Evolutionary conservation across 2,888 invertebrate genomes (phyloP).

Genomic region (Nemotelus nigrinus): DNA sequence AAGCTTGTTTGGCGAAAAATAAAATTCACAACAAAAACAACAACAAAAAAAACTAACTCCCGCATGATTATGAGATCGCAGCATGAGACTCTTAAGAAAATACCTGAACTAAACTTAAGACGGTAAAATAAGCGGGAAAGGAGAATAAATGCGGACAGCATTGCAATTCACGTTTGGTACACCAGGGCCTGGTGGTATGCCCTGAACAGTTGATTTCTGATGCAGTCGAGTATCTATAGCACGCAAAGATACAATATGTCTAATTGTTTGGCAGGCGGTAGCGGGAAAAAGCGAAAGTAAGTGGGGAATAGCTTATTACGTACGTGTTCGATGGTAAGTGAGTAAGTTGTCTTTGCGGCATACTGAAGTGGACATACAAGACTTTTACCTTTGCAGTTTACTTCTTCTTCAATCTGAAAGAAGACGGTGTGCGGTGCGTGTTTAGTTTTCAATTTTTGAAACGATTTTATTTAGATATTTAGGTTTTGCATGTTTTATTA

Average conservation of each 20-base stretch:
- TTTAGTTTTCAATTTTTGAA: no score
- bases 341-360: slow-evolving; percentile 5
- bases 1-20: not conserved
- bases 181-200: not conserved
- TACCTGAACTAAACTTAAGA: not conserved
- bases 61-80: slow-evolving; percentile 4
- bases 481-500: no score
- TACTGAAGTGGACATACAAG: slow-evolving; percentile 39
- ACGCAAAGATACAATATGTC: slow-evolving; percentile 17
- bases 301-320: slow-evolving; percentile 34
- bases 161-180: not conserved
- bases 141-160: slow-evolving; percentile 17
- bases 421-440: slow-evolving; percentile 20
- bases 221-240: not conserved
- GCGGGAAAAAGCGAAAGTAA: slow-evolving; percentile 40
- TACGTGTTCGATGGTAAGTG: not conserved
- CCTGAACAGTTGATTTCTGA: no score
- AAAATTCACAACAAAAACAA: not conserved
- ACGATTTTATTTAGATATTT: no score
- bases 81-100: not conserved
- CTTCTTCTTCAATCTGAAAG: slow-evolving; percentile 24
- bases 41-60: not conserved
- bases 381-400: slow-evolving; percentile 43
- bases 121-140: not conserved
- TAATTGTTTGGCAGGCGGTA: slow-evolving; percentile 31